Base-by-base conservation (phyloP, 2,113 vertebrate species). In the Pelecanoides urinatrix region DNA sequence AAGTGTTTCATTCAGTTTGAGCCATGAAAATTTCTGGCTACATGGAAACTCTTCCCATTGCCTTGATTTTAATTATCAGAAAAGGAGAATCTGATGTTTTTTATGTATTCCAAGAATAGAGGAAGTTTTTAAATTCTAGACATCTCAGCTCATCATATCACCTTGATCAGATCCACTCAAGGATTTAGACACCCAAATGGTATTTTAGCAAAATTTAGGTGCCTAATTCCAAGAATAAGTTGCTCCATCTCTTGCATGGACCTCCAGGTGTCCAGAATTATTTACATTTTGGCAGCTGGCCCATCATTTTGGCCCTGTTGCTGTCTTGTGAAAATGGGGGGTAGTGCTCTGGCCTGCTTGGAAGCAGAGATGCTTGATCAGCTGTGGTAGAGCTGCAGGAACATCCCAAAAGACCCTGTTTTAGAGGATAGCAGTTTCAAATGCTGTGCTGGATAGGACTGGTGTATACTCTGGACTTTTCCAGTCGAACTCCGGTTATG, bases 171-270 rank as follows among this genome's bases (percentile, higher is more conserved):
- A 74, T 21, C 20, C 34, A 36, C 32, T 68, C 16, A 62, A 87
- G 16, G 15, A 38, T 61, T 82, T 30, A 38, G 45, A 47, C 16
- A 42, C 13, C 13, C 9, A 92, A 3, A 44, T 49, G 45, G 52
- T 13, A 66, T 62, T 82, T 58, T 49, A 66, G 30, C 27, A 83
- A n/a, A 14, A 71, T 62, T 91, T 32, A 71, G 15, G 34, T 40
- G 13, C 17, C 4, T n/a, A 13, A 38, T 58, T 63, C 14, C 52
- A 55, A 27, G n/a, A 79, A 29, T 0, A 55, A 5, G 5, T 11
- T 32, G 3, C 7, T 75, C 25, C 21, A 72, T 9, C n/a, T 50
- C 47, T 23, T 3, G 0, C 11, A 1, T 10, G n/a, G 34, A 14
- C 40, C 16, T 58, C 45, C 42, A 56, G 26, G 30, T 49, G 11